Percentiles rank a stretch among this genome's conserved stretches.
Conservation (phyloP, 2,888 invertebrate genomes). For the Lamellibrachia satsuma region DNA sequence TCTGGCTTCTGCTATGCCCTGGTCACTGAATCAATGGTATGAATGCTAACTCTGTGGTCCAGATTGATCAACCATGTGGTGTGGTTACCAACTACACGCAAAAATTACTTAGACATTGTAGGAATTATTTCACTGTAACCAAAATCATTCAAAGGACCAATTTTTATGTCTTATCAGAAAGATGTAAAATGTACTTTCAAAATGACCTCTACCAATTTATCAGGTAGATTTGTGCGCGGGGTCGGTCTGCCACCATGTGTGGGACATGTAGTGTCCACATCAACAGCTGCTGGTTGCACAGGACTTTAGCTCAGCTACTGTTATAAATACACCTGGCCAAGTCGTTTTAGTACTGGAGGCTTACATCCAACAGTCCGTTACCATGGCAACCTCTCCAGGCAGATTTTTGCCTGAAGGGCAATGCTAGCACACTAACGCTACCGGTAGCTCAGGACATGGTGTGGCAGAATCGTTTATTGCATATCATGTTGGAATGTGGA, state of each 20-base stretch:
- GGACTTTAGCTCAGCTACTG: background rate
- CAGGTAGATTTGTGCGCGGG: background rate
- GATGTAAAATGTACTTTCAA: background rate
- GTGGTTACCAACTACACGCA: background rate
- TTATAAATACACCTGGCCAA: background rate
- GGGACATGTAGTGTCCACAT: background rate
- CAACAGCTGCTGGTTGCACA: background rate
- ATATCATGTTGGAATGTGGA: background rate
- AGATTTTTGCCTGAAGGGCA: constrained; percentile 3
- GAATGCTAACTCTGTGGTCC: background rate
- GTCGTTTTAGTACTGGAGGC: background rate
- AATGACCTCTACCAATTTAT: background rate
- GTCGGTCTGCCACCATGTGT: background rate
- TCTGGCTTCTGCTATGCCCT: background rate
- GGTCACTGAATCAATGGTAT: background rate
- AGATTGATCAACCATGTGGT: background rate
- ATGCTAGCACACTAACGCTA: background rate
- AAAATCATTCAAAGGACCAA: background rate
- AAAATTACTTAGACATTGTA: background rate
- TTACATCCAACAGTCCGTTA: background rate
- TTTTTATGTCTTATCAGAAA: background rate
- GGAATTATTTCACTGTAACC: background rate
- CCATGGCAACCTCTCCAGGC: background rate
- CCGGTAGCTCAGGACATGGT: background rate
- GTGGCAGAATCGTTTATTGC: background rate